phyloP scores from a whole-genome alignment of 2,888 invertebrate genomes.

The Atherix ibis region DNA sequence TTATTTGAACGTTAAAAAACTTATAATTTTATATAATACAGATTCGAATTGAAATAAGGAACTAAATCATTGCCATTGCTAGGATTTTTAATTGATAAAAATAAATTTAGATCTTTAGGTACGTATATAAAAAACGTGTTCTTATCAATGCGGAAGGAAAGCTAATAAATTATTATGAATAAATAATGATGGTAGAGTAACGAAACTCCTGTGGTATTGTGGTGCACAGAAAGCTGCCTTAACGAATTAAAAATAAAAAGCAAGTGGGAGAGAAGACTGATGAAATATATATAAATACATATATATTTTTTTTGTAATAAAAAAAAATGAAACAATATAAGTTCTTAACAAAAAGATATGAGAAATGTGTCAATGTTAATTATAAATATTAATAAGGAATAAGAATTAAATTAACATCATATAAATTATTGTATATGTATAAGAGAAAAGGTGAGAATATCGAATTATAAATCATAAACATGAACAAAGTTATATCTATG shows the following conservation, averaged over 20 bases:
- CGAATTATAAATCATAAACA: too few relatives aligned
- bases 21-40: too few relatives aligned
- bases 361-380: slow-evolving; percentile 1
- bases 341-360: too few relatives aligned
- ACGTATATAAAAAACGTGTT: background rate
- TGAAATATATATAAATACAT: too few relatives aligned
- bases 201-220: slow-evolving; percentile 6
- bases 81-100: slow-evolving; percentile 3
- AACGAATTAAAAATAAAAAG: too few relatives aligned
- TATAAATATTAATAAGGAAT: slow-evolving; percentile 1
- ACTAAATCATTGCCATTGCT: slow-evolving; percentile 1
- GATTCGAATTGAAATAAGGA: too few relatives aligned
- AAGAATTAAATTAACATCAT: background rate
- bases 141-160: slow-evolving; percentile 1
- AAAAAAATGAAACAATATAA: too few relatives aligned
- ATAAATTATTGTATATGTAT: background rate
- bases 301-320: background rate
- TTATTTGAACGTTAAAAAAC: too few relatives aligned
- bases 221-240: slow-evolving; percentile 12
- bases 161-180: background rate
- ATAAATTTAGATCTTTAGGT: background rate
- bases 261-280: slow-evolving; percentile 13
- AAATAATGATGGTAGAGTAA: background rate
- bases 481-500: too few relatives aligned
- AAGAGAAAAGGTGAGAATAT: too few relatives aligned